Percentiles rank a stretch among this genome's conserved stretches.
phyloP scores from a whole-genome alignment of 2,113 vertebrate genomes.

The Craseonycteris thonglongyai region DNA sequence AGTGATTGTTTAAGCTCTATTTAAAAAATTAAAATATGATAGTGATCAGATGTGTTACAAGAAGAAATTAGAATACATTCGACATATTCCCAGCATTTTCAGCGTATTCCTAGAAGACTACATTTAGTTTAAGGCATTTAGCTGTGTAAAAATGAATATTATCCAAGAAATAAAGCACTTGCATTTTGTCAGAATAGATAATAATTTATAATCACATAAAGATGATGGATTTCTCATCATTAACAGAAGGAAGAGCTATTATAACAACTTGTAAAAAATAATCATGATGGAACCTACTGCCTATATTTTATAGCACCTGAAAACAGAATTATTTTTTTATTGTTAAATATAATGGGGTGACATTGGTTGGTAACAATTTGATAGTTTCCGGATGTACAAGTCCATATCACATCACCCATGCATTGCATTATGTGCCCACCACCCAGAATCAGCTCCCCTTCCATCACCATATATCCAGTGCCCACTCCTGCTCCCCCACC shows the following conservation, averaged over 20 bases:
- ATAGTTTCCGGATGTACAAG: too few relatives aligned
- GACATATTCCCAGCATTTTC: background rate
- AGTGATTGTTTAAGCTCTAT: background rate
- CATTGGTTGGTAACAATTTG: too few relatives aligned
- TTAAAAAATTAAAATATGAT: background rate
- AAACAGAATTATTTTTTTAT: background rate
- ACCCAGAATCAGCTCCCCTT: too few relatives aligned
- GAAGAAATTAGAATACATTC: background rate
- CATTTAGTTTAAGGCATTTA: background rate
- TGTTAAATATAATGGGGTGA: too few relatives aligned
- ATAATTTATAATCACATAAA: background rate
- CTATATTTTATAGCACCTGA: background rate
- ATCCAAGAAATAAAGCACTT: background rate
- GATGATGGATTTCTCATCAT: background rate
- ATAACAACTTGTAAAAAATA: background rate
- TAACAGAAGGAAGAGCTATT: background rate
- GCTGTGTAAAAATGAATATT: background rate
- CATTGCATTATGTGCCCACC: too few relatives aligned
- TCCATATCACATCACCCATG: too few relatives aligned
- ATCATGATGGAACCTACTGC: background rate
- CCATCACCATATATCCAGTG: too few relatives aligned
- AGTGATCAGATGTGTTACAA: background rate
- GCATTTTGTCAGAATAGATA: background rate
- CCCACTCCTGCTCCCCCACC: too few relatives aligned
- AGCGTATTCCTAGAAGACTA: background rate